Conservation (phyloP, 2,113 vertebrate species). For the Speoplatyrhinus poulsoni region DNA sequence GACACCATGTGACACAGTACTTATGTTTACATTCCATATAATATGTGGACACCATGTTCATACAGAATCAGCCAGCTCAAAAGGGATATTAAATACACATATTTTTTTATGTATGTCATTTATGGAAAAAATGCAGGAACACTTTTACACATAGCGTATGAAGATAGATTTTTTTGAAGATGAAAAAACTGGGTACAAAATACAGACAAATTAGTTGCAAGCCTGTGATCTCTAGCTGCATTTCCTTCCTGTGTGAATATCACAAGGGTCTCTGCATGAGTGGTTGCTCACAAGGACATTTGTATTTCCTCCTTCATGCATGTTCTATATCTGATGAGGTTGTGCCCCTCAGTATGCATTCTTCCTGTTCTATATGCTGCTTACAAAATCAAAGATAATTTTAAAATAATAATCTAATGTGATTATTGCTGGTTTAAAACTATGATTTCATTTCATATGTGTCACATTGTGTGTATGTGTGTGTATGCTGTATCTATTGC, state of each 20-base stretch:
- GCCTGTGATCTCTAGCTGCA: slow-evolving; percentile 9
- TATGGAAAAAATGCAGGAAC: neutral
- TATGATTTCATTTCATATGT: too few relatives aligned
- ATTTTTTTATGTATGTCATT: too few relatives aligned
- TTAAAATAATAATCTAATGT: neutral
- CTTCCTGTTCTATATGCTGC: neutral
- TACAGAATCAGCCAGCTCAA: too few relatives aligned
- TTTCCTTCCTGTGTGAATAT: slow-evolving; percentile 69
- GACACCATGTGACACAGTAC: too few relatives aligned
- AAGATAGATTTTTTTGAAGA: neutral
- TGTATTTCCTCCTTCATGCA: neutral
- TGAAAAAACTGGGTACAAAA: slow-evolving; percentile 33
- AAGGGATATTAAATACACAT: too few relatives aligned
- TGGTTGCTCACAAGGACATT: neutral
- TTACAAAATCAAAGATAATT: neutral
- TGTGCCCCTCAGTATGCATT: too few relatives aligned
- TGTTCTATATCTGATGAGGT: neutral
- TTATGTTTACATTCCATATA: too few relatives aligned
- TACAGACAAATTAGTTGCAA: neutral
- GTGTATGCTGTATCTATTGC: too few relatives aligned
- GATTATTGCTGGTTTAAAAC: neutral
- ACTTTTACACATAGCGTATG: neutral
- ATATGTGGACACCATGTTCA: too few relatives aligned
- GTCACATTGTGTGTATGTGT: too few relatives aligned
- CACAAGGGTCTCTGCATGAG: slow-evolving; percentile 38